Conservation (phyloP, 2,888 invertebrate species). For the Eulithis testata region DNA sequence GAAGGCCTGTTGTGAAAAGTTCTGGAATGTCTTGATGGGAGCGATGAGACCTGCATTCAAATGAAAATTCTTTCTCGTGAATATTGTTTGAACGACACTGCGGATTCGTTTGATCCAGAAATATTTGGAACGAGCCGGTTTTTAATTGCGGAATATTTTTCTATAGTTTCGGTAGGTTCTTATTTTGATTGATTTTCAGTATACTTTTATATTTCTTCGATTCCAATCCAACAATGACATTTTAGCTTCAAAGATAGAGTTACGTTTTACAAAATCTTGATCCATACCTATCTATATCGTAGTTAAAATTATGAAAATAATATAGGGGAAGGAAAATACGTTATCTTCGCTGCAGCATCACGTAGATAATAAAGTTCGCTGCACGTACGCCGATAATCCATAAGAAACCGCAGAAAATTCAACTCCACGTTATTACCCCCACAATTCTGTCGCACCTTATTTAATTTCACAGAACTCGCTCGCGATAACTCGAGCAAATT, state of each 20-base stretch:
- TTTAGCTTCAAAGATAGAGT: too few relatives aligned
- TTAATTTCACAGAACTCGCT: slow-evolving; percentile 62
- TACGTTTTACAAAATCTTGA: too few relatives aligned
- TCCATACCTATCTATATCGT: too few relatives aligned
- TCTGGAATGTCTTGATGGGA: slow-evolving; percentile 74
- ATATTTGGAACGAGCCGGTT: slow-evolving; percentile 33
- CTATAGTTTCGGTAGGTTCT: too few relatives aligned
- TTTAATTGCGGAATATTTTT: slow-evolving; percentile 16
- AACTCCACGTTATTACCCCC: slow-evolving; percentile 51
- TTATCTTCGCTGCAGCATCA: slow-evolving; percentile 20
- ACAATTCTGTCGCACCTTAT: slow-evolving; percentile 54
- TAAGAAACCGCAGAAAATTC: slow-evolving; percentile 36
- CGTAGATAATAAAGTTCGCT: slow-evolving; percentile 29
- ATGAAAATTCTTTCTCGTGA: slow-evolving; percentile 77
- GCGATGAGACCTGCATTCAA: slow-evolving; percentile 66
- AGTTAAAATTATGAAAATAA: neutral
- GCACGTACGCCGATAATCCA: slow-evolving; percentile 33
- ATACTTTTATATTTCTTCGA: too few relatives aligned
- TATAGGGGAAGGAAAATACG: neutral
- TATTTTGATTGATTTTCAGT: too few relatives aligned
- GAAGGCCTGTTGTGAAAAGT: slow-evolving; percentile 65
- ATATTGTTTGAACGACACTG: slow-evolving; percentile 67
- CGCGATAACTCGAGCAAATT: slow-evolving; percentile 65
- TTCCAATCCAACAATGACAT: too few relatives aligned
- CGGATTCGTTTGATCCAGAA: slow-evolving; percentile 45